Percentiles rank a stretch among this genome's conserved stretches.
Conservation (phyloP, 2,888 invertebrate genomes). For the Aspidapion aeneum region DNA sequence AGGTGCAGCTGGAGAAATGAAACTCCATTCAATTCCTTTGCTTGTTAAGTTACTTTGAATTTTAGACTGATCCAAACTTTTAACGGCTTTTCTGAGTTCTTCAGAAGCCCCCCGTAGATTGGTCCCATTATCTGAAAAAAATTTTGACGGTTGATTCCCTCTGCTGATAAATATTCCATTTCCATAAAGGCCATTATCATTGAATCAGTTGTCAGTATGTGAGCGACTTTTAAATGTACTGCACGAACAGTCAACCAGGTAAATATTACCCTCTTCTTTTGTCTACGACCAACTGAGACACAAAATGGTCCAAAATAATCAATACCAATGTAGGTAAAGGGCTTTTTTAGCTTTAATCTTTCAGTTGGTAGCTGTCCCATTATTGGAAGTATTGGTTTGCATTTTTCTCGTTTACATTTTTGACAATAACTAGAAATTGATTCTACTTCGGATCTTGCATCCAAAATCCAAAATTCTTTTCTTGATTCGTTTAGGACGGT, state of each 20-base stretch:
- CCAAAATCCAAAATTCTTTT: neutral
- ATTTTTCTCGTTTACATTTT: neutral
- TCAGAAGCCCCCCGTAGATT: too few relatives aligned
- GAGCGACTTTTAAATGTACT: neutral
- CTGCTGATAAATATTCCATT: too few relatives aligned
- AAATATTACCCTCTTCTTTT: neutral
- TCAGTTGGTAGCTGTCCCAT: neutral
- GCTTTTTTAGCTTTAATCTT: neutral
- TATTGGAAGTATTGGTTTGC: neutral
- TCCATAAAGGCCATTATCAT: too few relatives aligned
- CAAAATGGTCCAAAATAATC: conserved; percentile 1
- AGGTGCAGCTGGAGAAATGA: too few relatives aligned
- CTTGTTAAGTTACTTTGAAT: too few relatives aligned
- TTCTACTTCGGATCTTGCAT: neutral
- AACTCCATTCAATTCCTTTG: too few relatives aligned
- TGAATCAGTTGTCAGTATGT: neutral
- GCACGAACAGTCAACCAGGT: neutral
- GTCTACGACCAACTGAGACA: neutral
- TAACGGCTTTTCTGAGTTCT: too few relatives aligned
- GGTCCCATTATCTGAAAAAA: too few relatives aligned
- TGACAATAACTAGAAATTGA: neutral
- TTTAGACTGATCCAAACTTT: too few relatives aligned
- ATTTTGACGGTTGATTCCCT: too few relatives aligned
- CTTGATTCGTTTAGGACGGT: neutral
- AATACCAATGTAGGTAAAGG: neutral